Conservation (phyloP, 1,140 invertebrate species). For the Ostrea edulis region DNA sequence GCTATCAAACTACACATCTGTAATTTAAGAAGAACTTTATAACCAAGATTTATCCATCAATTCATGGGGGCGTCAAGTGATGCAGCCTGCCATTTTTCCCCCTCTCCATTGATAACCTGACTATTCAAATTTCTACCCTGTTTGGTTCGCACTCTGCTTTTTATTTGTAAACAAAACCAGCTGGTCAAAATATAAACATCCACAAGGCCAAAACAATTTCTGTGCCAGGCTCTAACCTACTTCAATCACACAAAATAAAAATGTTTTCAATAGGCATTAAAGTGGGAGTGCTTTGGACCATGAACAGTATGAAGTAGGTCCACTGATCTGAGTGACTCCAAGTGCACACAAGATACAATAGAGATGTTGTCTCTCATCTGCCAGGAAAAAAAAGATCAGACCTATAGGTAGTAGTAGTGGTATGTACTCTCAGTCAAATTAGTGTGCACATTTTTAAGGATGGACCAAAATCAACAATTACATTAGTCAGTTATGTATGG, state of each 20-base stretch:
- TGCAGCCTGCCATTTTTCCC: background rate
- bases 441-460: no score
- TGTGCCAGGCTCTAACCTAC: background rate
- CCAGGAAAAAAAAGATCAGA: no score
- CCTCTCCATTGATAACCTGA: background rate
- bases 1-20: background rate
- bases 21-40: background rate
- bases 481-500: no score
- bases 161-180: constrained; percentile 22
- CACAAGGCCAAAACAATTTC: background rate
- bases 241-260: background rate
- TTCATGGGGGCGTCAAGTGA: background rate
- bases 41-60: background rate
- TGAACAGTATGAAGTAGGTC: no score
- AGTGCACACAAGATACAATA: no score
- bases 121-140: background rate
- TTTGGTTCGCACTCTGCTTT: background rate
- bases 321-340: no score
- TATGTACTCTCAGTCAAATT: no score
- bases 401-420: no score
- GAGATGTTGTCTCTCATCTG: no score
- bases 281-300: no score
- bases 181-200: background rate
- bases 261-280: no score
- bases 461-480: no score